phyloP scores from a whole-genome alignment of 1,140 invertebrate genomes.

The Sycophila sp. region DNA sequence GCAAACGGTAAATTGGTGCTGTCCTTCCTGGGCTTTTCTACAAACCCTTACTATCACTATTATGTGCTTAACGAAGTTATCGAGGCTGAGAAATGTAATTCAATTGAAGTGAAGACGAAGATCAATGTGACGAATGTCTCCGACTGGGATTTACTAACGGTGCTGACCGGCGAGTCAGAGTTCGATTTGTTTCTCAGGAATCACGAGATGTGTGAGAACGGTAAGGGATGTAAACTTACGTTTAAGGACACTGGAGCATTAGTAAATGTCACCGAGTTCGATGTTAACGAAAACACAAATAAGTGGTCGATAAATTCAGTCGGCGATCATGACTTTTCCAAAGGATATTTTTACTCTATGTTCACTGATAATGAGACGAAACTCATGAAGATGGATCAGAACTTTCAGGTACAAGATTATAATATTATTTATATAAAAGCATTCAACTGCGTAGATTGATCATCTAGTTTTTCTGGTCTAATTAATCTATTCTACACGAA shows the following conservation, averaged over 20 bases:
- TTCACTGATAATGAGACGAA: neutral
- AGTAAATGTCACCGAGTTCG: neutral
- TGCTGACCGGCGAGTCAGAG: neutral
- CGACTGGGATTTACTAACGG: neutral
- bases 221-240: neutral
- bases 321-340: neutral
- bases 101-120: neutral
- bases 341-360: neutral
- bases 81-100: neutral
- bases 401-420: too few species aligned
- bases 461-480: too few species aligned
- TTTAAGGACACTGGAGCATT: neutral
- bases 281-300: neutral
- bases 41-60: too few species aligned
- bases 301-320: neutral
- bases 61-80: neutral
- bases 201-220: neutral
- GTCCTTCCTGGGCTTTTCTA: neutral
- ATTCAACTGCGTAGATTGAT: too few species aligned
- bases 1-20: neutral
- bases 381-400: too few species aligned
- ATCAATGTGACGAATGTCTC: neutral
- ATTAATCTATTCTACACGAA: too few species aligned
- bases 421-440: too few species aligned
- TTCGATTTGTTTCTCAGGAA: neutral